Base-by-base conservation (phyloP, 2,888 invertebrate species). In the Platycheirus rosarum region DNA sequence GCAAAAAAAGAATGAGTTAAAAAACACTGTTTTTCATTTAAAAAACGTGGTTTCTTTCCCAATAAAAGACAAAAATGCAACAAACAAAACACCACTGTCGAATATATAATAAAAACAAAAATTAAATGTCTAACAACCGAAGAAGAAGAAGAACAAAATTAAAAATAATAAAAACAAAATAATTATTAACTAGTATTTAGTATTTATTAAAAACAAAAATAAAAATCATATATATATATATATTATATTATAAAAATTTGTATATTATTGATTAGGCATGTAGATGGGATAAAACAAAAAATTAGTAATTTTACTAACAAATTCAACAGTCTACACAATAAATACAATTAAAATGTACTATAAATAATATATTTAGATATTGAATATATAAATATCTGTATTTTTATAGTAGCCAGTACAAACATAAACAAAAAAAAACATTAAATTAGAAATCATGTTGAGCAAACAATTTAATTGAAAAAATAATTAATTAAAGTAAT, bases 341-440 rank as follows among this genome's bases (percentile, higher is more conserved):
- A 37, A 76, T 63, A 74, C 55, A 53, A 40, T 53, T 44, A 48
- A 42, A 70, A 70, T 68, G 32, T 51, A 73, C 73, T 65, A 74
- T 69, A 84, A 48, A 57, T 11, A 26, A 26, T 40, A 42, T 84
- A 80, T 78, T 74, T 79, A 82, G 51, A 62, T 63, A 84, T 84
- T 78, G 68, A 79, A 85, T 84, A 85, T 84, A 85, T 84, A 86
- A 87, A 69, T 66, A 84, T 71, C 84, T 80, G 82, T 82, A 82
- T 84, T 84, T 84, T 84, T 84, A 74, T 84, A 84, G 74, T 78
- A 84, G 84, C 84, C 84, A 84, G 84, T 84, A 84, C 84, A 84
- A 84, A 84, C 23, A 63, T 78, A 84, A 84, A 78, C 40, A 51
- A 14, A 57, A 60, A 29, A 66, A 44, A 53, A 53, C 9, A 63